Evolutionary conservation across 2,113 vertebrate species (phyloP).

Genomic region (Syngnathoides biaculeatus): DNA sequence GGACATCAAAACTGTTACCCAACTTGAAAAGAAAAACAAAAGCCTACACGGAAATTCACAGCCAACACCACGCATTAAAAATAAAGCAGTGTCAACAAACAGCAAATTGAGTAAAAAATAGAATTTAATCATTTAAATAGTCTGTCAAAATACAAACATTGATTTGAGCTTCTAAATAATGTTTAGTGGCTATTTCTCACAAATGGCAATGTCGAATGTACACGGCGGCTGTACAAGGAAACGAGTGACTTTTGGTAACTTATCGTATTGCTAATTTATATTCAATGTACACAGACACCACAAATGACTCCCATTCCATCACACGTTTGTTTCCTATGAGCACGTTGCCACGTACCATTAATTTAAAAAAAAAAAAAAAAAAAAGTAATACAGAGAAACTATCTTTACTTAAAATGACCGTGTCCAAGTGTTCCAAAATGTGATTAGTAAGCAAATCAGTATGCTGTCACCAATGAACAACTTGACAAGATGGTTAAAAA

Average conservation of each 20-base stretch:
- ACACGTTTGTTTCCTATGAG: background rate
- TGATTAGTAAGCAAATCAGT: background rate
- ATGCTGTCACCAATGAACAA: background rate
- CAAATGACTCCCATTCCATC: slow-evolving; percentile 44
- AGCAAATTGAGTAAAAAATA: slow-evolving; percentile 83
- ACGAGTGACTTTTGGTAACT: slow-evolving; percentile 77
- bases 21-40: slow-evolving; percentile 49
- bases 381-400: background rate
- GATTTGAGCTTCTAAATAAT: slow-evolving; percentile 75
- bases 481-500: slow-evolving; percentile 10
- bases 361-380: background rate
- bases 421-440: background rate
- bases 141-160: slow-evolving; percentile 81
- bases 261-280: slow-evolving; percentile 81
- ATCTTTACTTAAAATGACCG: background rate
- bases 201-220: slow-evolving; percentile 76
- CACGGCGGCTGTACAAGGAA: slow-evolving; percentile 77
- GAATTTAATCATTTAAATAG: slow-evolving; percentile 83
- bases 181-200: slow-evolving; percentile 70
- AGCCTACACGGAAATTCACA: slow-evolving; percentile 70
- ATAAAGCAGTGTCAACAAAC: slow-evolving; percentile 76
- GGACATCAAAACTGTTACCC: slow-evolving; percentile 69
- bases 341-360: background rate
- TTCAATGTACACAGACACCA: slow-evolving; percentile 74
- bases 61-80: slow-evolving; percentile 67